A percentile compares a stretch with the other conserved stretches of the same genome.
phyloP scores from a whole-genome alignment of 2,797 vertebrate genomes.

The Clarias platycephalus region DNA sequence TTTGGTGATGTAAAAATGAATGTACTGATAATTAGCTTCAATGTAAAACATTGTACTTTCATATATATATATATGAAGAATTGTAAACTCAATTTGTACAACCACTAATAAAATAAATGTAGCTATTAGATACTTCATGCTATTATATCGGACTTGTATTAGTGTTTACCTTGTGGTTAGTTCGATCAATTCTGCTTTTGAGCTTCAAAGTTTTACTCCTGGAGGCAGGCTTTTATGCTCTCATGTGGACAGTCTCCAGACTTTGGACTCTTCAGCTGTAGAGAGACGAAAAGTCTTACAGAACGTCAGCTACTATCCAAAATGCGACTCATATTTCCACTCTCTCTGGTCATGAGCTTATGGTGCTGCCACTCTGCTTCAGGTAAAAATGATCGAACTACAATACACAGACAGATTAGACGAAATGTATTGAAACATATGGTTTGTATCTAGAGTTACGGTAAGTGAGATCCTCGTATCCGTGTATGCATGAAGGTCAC shows the following conservation, averaged over 20 bases:
- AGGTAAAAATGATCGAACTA: constrained; percentile 62
- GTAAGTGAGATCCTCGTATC: neutral
- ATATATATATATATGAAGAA: neutral
- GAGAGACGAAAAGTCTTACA: constrained; percentile 25
- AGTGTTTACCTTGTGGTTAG: neutral
- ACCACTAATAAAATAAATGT: neutral
- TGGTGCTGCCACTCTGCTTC: constrained; percentile 58
- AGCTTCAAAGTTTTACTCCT: neutral
- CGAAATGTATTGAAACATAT: neutral
- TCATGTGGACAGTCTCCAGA: constrained; percentile 45
- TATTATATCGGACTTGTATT: neutral
- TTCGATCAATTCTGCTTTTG: neutral
- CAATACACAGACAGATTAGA: neutral
- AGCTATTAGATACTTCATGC: neutral
- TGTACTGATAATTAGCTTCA: neutral
- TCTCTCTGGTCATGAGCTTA: constrained; percentile 56
- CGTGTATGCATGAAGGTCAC: neutral
- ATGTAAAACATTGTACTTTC: neutral
- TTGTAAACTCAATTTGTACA: neutral
- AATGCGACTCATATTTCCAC: constrained; percentile 62
- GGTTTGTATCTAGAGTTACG: neutral
- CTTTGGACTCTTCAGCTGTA: constrained; percentile 61
- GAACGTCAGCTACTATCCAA: constrained; percentile 41
- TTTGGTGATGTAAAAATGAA: neutral
- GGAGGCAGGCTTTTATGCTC: constrained; percentile 16